These are phyloP conservation scores for Sphenopsis melanotis DNA, from an alignment of 2,797 vertebrate genomes.

Conservation along the genomic window DNA sequence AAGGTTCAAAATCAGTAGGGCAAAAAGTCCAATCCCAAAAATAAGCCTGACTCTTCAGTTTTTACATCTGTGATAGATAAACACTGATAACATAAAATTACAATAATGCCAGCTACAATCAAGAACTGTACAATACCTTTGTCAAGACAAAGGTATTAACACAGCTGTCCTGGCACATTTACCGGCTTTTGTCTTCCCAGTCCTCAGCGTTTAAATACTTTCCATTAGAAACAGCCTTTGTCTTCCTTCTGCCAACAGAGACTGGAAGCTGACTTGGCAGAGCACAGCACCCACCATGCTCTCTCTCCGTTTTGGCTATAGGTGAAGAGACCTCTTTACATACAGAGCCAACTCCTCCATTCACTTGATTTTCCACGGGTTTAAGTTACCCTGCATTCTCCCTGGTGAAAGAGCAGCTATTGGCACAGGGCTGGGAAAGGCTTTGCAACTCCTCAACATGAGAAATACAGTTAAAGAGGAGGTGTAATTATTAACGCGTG, in stretches of 20 bases:
- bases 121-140: not conserved
- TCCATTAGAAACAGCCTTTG: not conserved
- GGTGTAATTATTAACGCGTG: not conserved
- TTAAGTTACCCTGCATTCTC: not conserved
- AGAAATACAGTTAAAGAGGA: not conserved
- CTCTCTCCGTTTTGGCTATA: not conserved
- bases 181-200: not conserved
- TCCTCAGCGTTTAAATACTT: not conserved
- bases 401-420: not conserved
- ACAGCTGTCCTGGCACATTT: not conserved
- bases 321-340: not conserved
- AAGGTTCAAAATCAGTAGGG: not conserved
- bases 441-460: not conserved
- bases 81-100: not conserved
- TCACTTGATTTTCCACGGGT: not conserved
- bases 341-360: not conserved
- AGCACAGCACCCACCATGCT: not conserved
- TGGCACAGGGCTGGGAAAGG: not conserved
- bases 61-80: not conserved
- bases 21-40: not conserved
- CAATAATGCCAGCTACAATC: not conserved
- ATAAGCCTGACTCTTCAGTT: not conserved
- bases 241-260: not conserved
- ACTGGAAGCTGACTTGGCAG: not conserved
- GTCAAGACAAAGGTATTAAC: not conserved